Conservation (phyloP, 2,888 invertebrate genomes). For the Heliconius erato region DNA sequence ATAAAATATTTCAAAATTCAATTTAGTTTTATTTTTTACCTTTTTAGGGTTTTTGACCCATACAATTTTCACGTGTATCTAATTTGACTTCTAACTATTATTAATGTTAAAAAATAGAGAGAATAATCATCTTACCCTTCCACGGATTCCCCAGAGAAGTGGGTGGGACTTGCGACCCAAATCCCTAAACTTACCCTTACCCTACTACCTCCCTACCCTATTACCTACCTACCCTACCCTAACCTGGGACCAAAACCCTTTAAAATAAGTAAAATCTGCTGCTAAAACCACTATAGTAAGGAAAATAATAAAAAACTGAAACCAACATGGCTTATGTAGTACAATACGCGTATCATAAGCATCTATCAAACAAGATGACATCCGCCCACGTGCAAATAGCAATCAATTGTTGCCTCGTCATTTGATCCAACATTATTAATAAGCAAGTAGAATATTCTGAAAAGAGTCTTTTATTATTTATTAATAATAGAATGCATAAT, state of each 20-base stretch:
- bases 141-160: too few species aligned
- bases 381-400: slow-evolving; percentile 23
- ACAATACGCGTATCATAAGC: neutral
- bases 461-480: neutral
- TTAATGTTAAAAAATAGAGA: neutral
- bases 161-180: too few species aligned
- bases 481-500: neutral
- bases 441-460: neutral
- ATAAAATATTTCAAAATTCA: neutral
- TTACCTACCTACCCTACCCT: too few species aligned
- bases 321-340: neutral
- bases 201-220: too few species aligned
- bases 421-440: slow-evolving; percentile 23
- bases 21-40: neutral
- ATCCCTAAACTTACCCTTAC: too few species aligned
- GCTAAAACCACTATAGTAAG: neutral
- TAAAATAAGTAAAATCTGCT: neutral
- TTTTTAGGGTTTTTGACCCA: too few species aligned
- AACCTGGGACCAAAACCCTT: too few species aligned
- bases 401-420: slow-evolving; percentile 18
- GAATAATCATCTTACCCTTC: neutral
- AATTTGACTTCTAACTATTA: too few species aligned
- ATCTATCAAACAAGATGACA: neutral
- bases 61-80: too few species aligned
- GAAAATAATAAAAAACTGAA: neutral